Evolutionary conservation across 1,140 invertebrate genomes (phyloP).

Genomic region (Mercenaria mercenaria): DNA sequence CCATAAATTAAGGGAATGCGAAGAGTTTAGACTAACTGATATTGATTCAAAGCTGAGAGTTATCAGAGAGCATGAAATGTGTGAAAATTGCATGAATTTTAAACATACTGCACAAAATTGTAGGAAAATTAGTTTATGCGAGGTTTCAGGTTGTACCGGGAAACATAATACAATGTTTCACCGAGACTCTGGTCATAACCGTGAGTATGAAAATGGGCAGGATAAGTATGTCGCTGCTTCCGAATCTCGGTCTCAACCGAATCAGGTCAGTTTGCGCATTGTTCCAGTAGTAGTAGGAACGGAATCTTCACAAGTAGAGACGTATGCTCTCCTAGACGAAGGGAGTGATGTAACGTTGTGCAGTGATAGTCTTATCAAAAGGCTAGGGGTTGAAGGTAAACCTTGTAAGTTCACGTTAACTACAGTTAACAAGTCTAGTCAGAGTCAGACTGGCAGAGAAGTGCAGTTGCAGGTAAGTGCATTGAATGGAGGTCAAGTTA

Average conservation of each 20-base stretch:
- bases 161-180: constrained; percentile 33
- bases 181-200: constrained; percentile 4
- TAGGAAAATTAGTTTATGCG: background rate
- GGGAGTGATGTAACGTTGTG: constrained; percentile 45
- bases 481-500: background rate
- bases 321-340: constrained; percentile 43
- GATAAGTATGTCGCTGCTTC: constrained; percentile 7
- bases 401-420: constrained; percentile 38
- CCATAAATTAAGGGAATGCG: background rate
- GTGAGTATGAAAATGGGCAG: constrained; percentile 10
- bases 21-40: constrained; percentile 7
- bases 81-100: constrained; percentile 23
- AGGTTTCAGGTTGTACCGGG: constrained; percentile 32
- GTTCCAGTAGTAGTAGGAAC: constrained; percentile 2
- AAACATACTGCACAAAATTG: constrained; percentile 14
- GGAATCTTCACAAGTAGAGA: background rate
- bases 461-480: constrained; percentile 26
- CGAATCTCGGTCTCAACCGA: background rate
- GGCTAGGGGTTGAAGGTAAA: background rate
- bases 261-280: constrained; percentile 1
- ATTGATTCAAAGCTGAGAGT: constrained; percentile 15
- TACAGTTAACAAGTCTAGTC: constrained; percentile 8
- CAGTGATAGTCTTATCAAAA: constrained; percentile 24
- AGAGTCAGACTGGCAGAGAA: background rate
- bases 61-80: constrained; percentile 38